Base-by-base conservation (phyloP, 2,113 vertebrate genomes). In the Thinocorus orbignyianus region DNA sequence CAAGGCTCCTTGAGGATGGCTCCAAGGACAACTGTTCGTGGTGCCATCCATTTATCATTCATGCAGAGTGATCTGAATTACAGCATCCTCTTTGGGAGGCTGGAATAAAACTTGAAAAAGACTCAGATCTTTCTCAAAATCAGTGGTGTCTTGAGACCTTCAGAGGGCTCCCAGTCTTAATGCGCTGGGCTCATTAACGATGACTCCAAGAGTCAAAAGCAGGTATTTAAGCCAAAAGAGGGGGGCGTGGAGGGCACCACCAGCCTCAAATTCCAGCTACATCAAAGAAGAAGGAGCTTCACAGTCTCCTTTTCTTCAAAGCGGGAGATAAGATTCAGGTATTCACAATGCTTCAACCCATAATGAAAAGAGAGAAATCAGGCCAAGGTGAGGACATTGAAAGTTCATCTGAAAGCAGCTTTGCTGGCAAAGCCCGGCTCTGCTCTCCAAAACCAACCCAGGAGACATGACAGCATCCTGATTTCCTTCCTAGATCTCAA, bases 11-110 rank as follows among this genome's bases (percentile, higher is more conserved):
- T 25, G 22, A 20, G 31, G 48, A 44, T 4, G 42, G 48, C 31
- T 51, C 60, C 65, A 20, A 3, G 19, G 19, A 22, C 3, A 1
- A 22, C 51, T 12, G 44, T 64, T 42, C 1, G 1, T 0, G 0
- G 55, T 54, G 31, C 54, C n/a, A 17, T 35, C 42, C 39, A 2
- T 49, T 82, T 51, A 42, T 55, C 76, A 31, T 25, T 65, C n/a
- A 6, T 15, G 42, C 5, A 23, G 55, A 48, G 37, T 4, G 42
- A 49, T 42, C 39, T 13, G 35, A 73, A 49, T 70, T 65, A 39
- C 3, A 46, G 44, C 52, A 22, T 13, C 42, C 9, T 60, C 33
- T 17, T 6, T 5, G 24, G 33, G 51, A 35, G 33, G 2, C 0
- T 5, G 14, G 48, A 54, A 37, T 11, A 41, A 55, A 74, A 58